These are phyloP conservation scores for Apis florea DNA, from an alignment of 1,140 invertebrate species.

Conservation along the genomic window DNA sequence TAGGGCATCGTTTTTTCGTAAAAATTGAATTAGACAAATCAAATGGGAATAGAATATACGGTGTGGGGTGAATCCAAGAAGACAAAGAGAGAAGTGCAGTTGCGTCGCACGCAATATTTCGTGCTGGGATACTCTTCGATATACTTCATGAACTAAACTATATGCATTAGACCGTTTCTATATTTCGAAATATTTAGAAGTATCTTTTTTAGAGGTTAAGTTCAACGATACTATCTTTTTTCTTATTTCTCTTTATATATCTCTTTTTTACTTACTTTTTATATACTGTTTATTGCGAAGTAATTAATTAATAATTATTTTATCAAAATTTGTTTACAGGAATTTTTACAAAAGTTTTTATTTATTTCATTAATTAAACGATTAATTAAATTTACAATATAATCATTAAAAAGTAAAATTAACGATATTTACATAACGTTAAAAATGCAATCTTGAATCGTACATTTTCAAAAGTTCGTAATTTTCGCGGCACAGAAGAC, in stretches of 20 bases:
- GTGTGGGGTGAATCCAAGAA: constrained; percentile 23
- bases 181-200: neutral
- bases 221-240: no score
- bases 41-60: neutral
- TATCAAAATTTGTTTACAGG: neutral
- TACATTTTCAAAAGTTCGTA: no score
- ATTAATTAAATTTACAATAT: neutral
- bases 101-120: constrained; percentile 31
- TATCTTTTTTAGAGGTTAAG: neutral
- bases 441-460: neutral
- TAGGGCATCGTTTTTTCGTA: neutral
- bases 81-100: constrained; percentile 38
- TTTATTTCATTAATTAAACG: neutral
- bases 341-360: neutral
- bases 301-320: neutral
- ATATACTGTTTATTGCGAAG: neutral
- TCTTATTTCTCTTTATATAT: neutral
- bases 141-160: neutral
- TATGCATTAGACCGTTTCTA: neutral
- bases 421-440: neutral
- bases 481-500: neutral
- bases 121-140: neutral
- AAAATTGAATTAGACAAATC: neutral
- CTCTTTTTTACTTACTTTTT: neutral
- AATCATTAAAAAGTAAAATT: neutral